A percentile compares a stretch with the other conserved stretches of the same genome.
Conservation (phyloP, 2,797 vertebrate genomes). For the Melanotaenia parkinsoni region DNA sequence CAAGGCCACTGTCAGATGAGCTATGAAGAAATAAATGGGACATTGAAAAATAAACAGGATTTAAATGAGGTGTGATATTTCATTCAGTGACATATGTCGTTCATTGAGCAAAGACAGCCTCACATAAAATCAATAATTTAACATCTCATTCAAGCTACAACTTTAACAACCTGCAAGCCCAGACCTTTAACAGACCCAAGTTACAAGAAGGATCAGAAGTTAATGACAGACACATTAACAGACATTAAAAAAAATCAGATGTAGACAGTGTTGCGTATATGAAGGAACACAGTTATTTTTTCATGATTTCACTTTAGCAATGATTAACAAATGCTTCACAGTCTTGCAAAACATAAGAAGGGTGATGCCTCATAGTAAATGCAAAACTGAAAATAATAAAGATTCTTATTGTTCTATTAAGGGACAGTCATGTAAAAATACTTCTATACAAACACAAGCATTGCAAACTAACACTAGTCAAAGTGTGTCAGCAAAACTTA, state of each 20-base stretch:
- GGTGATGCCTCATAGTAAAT: too few species aligned
- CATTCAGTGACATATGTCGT: neutral
- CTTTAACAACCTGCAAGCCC: neutral
- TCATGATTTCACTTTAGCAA: too few species aligned
- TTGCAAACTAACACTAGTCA: too few species aligned
- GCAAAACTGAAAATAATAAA: too few species aligned
- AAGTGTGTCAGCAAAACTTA: too few species aligned
- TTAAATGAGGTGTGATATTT: constrained; percentile 34
- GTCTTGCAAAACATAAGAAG: too few species aligned
- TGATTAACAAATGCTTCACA: neutral
- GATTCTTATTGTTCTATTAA: too few species aligned
- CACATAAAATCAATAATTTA: too few species aligned
- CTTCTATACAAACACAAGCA: too few species aligned
- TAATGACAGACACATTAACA: neutral
- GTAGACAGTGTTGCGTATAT: neutral
- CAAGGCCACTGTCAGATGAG: constrained; percentile 31
- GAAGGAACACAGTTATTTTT: too few species aligned
- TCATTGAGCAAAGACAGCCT: too few species aligned
- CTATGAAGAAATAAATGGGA: constrained; percentile 37
- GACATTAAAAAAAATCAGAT: neutral
- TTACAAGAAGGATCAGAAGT: neutral
- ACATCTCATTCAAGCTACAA: neutral
- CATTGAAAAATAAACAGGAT: constrained; percentile 52
- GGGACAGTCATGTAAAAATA: too few species aligned
- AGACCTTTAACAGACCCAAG: neutral